Base-by-base conservation (phyloP, 2,888 invertebrate species). In the Erebia aethiops region DNA sequence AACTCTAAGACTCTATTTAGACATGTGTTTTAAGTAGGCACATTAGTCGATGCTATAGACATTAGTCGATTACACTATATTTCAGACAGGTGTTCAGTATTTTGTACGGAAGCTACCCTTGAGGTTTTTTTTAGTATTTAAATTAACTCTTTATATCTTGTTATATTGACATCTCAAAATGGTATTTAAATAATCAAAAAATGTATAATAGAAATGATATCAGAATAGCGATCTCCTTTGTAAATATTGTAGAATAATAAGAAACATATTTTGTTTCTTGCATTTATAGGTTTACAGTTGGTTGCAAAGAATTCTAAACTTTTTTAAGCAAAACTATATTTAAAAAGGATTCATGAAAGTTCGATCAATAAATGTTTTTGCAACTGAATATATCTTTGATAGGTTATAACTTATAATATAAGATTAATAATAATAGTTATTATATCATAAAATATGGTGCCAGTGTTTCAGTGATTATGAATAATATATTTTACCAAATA, bases 171-270 rank as follows among this genome's bases (percentile, higher is more conserved):
- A 46, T 46, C 46, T 46, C 46, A 11, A 46, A 46, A 46, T 46
- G 13, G 11, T 46, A 13, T 61, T 46, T 3, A 61, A n/a, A 14
- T 2, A 18, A 43, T 18, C 65, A 2, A 56, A 10, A 35, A 41
- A 54, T 35, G 54, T 35, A 16, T n/a, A 11, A 16, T 60, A 16
- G 26, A 54, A 60, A 43, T 41, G 10, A 57, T 67, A 57, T 64
- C 67, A 71, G 67, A 71, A 62, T 65, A 61, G 57, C 58, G 73
- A 74, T 71, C 71, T 74, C 74, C 62, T 16, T 65, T 74, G 56
- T 74, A 70, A 58, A 70, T 68, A 72, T 41, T 52, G 43, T 71
- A 71, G 65, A 66, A 18, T 14, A 63, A n/a, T 35, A 64, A 69
- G 60, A 67, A 68, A 51, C 41, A 41, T 35, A 35, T 35, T 67